A percentile compares a stretch with the other conserved stretches of the same genome.
Conservation (phyloP, 2,888 invertebrate species). For the Dioctria rufipes region DNA sequence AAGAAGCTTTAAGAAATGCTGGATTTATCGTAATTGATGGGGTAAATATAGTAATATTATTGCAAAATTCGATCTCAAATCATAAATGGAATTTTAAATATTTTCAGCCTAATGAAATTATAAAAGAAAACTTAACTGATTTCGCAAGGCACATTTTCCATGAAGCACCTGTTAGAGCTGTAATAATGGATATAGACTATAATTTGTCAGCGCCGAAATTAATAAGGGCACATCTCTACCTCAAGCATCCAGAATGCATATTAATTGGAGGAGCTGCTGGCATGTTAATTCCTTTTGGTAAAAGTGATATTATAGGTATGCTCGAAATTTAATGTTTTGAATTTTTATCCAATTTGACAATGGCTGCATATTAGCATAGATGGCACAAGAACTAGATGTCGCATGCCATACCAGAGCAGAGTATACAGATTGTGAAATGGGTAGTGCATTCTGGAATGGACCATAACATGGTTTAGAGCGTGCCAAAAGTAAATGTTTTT, state of each 20-base stretch:
- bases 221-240: slow-evolving; percentile 70
- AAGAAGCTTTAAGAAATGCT: slow-evolving; percentile 67
- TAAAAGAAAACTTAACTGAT: slow-evolving; percentile 62
- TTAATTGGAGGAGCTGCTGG: slow-evolving; percentile 72
- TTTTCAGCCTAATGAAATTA: slow-evolving; percentile 59
- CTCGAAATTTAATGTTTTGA: background rate
- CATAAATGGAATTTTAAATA: background rate
- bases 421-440: too few species aligned
- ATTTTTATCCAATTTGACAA: too few species aligned
- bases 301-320: slow-evolving; percentile 50
- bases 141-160: slow-evolving; percentile 65
- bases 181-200: slow-evolving; percentile 72
- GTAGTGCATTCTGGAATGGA: too few species aligned
- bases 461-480: too few species aligned
- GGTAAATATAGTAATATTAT: slow-evolving; percentile 61
- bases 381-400: too few species aligned
- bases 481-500: too few species aligned
- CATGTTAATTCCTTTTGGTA: slow-evolving; percentile 62
- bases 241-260: slow-evolving; percentile 71
- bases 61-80: background rate
- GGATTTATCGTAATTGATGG: slow-evolving; percentile 70
- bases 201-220: slow-evolving; percentile 71
- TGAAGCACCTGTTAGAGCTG: slow-evolving; percentile 70
- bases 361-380: too few species aligned
- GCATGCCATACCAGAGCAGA: too few species aligned